These are phyloP conservation scores for Phylloscopus trochiloides DNA, from an alignment of 2,113 vertebrate species.

Conservation along the genomic window DNA sequence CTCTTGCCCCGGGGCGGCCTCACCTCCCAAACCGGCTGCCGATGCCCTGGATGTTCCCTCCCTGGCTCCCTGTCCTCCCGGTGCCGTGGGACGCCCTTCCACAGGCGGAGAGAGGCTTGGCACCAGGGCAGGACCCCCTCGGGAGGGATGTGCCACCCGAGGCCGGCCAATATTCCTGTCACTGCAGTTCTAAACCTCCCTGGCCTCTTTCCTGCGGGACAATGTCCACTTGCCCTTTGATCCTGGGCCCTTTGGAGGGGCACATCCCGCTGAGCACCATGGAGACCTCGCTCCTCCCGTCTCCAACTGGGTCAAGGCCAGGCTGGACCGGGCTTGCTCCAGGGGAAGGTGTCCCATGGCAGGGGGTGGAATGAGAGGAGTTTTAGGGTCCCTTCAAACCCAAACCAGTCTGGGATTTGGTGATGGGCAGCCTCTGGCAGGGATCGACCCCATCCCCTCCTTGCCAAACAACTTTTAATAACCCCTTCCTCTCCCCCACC, in stretches of 20 bases:
- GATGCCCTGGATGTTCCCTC: neutral
- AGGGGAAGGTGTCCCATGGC: neutral
- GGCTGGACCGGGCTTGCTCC: neutral
- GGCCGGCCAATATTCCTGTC: fast-evolving
- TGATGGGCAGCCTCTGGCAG: no score
- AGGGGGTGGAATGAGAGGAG: neutral
- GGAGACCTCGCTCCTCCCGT: fast-evolving
- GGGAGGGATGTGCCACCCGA: neutral
- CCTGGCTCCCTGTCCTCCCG: neutral
- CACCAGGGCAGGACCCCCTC: fast-evolving
- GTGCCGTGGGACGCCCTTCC: neutral
- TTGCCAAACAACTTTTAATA: neutral
- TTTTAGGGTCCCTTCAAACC: neutral
- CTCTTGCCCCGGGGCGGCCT: neutral
- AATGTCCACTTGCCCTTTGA: neutral
- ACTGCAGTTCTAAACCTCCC: fast-evolving
- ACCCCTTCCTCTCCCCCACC: neutral
- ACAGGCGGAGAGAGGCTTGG: neutral
- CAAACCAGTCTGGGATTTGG: neutral
- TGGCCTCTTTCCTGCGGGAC: fast-evolving
- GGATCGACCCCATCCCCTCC: neutral
- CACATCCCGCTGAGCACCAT: fast-evolving
- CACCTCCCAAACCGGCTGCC: neutral
- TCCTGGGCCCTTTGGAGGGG: fast-evolving
- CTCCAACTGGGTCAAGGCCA: neutral